Evolutionary conservation across 2,888 invertebrate genomes (phyloP), one percentile per base, ranked within the genome.

Genomic region (Euphydryas editha): DNA sequence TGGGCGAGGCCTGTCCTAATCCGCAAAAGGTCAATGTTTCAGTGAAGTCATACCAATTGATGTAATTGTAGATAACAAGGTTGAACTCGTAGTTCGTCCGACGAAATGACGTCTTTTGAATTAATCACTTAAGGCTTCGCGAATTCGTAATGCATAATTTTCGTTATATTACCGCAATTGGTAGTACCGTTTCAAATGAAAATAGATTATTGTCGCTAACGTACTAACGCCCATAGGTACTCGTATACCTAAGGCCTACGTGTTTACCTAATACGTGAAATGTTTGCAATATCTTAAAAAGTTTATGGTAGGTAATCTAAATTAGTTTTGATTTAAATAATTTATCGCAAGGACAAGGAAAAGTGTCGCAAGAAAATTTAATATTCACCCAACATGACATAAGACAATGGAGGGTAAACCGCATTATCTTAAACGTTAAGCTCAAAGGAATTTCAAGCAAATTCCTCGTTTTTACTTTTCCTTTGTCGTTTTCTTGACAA

Each of bases 1-100:
- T 71, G 71, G 76, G 72, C 70, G 81, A 79, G 76, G 76, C 73
- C 70, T 69, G 68, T 69, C 76, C 74, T 84, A 84, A 84, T 84
- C 84, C 80, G 77, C 79, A 74, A 83, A 90, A 90, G 91, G 90
- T 91, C 91, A 90, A 90, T 90, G 91, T 88, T 90, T 89, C 84
- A 83, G 83, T 88, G 88, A 86, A 70, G 62, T 68, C 65, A 60
- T 57, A 20, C 54, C 68, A 70, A 70, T 70, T 70, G 62, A 65
- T 60, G 62, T 70, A 68, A 70, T 70, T 68, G 68, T 30, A 60
- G 54, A 60, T 62, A 65, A 65, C 62, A 57, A 70, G 69, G 49
- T 62, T 49, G 47, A 49, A 61, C 37, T 17, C 39, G n/a, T 61
- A 49, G 64, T 64, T 59, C 58, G 54, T 24, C 36, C 59, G 64